Base-by-base conservation (phyloP, 2,888 invertebrate species). In the Scaptomyza flava region DNA sequence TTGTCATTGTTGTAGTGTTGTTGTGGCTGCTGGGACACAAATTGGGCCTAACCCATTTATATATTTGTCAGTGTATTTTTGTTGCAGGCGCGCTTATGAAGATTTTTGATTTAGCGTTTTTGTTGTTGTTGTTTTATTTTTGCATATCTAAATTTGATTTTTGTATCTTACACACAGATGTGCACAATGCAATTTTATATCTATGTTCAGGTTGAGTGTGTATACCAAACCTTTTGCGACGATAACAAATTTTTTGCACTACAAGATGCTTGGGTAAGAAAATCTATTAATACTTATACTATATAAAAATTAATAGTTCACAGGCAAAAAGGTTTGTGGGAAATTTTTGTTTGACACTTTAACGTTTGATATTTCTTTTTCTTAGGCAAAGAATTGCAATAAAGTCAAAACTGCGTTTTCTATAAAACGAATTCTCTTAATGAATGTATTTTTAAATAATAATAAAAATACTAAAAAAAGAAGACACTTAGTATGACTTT, bases 41-140 rank as follows among this genome's bases (percentile, higher is more conserved):
- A 83, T 84, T 77, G 83, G 75, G 90, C 90, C 90, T 89, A 87
- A 85, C 90, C 90, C 90, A 89, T 90, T 41, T 41, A 86, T 41
- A 86, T 90, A 89, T 89, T 89, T 90, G 89, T 89, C 89, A 87
- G 78, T 81, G 78, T 78, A 41, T 8, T 41, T 41, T 41, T 17
- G 79, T 61, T 62, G 58, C 71, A 65, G 66, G 80, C 78, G 86
- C 61, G 77, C 87, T 86, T 63, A 81, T 87, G 84, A 83, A 89
- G 88, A 89, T 86, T 38, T 38, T 38, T 90, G 88, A 90, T 90
- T 90, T 89, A 87, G 82, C 74, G 81, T 34, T 38, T 7, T 47
- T 64, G 61, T 82, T 81, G 12, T 38, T 7, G 41, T 64, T 82
- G 27, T 27, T 27, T 6, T 6, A 0, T 47, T 64, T 82, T 82